Evolutionary conservation across 2,888 invertebrate species (phyloP).

Genomic region (Melanargia galathea): DNA sequence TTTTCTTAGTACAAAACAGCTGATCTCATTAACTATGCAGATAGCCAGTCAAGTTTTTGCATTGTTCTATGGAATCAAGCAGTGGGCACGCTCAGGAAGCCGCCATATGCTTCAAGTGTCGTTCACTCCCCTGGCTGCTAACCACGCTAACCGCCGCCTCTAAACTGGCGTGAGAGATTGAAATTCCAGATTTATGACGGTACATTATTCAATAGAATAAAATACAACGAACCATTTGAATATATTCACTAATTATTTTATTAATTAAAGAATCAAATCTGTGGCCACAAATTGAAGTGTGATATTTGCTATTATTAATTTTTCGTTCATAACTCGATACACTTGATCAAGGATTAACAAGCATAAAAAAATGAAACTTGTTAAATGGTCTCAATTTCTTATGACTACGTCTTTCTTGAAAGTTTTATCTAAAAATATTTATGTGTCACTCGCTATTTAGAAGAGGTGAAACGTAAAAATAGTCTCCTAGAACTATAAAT

Average conservation of each 20-base stretch:
- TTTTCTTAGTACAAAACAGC: conserved; percentile 62
- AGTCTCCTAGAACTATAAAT: conserved; percentile 40
- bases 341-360: background rate
- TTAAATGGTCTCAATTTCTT: conserved; percentile 1
- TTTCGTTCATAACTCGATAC: background rate
- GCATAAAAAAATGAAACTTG: background rate
- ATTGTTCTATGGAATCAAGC: conserved; percentile 36
- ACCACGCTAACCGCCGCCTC: conserved; percentile 54
- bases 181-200: conserved; percentile 61
- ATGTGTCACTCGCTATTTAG: conserved; percentile 26
- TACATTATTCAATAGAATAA: conserved; percentile 50
- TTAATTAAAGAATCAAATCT: conserved; percentile 14
- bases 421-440: conserved; percentile 29
- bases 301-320: conserved; percentile 11
- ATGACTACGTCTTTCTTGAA: conserved; percentile 14
- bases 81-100: conserved; percentile 46
- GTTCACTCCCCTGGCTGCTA: conserved; percentile 50
- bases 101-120: conserved; percentile 59
- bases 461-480: conserved; percentile 39
- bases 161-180: conserved; percentile 66
- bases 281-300: background rate
- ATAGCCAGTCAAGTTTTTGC: conserved; percentile 57
- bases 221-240: conserved; percentile 32
- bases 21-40: conserved; percentile 66
- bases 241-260: conserved; percentile 22